Evolutionary conservation across 2,888 invertebrate species (phyloP).

Genomic region (Polietes domitor): DNA sequence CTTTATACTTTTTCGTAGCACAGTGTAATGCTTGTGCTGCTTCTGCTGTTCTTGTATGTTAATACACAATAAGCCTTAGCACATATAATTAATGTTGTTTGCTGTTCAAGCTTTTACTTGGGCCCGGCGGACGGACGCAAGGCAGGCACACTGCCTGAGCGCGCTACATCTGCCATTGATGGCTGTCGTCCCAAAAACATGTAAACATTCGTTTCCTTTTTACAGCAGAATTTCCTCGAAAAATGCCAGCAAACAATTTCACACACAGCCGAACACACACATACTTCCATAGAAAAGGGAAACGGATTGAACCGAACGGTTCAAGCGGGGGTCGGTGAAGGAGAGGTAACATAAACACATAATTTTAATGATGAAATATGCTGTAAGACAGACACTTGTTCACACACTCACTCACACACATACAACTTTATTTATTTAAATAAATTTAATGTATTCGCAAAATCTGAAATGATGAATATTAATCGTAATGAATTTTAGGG

Average conservation of each 20-base stretch:
- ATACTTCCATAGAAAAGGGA: not conserved
- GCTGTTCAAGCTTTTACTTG: constrained; percentile 2
- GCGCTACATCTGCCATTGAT: not conserved
- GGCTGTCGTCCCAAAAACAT: constrained; percentile 22
- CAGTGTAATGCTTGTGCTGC: not conserved
- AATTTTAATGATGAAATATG: constrained; percentile 37
- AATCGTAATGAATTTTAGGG: constrained; percentile 51
- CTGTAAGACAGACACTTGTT: not conserved
- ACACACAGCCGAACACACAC: not conserved
- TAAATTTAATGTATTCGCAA: constrained; percentile 41
- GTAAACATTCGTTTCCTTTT: constrained; percentile 32
- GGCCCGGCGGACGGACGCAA: not conserved
- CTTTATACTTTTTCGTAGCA: too few relatives aligned
- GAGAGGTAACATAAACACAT: constrained; percentile 5
- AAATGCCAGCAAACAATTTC: not conserved
- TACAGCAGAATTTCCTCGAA: not conserved
- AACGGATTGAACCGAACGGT: not conserved
- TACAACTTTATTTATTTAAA: constrained; percentile 23
- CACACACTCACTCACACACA: not conserved
- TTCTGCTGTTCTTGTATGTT: not conserved
- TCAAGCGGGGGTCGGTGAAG: too few relatives aligned
- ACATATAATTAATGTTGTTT: constrained; percentile 48
- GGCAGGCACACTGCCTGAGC: too few relatives aligned
- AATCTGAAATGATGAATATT: constrained; percentile 49
- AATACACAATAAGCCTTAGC: constrained; percentile 1